These are phyloP conservation scores for Dryococelus australis DNA, from an alignment of 2,888 invertebrate genomes.

Conservation along the genomic window DNA sequence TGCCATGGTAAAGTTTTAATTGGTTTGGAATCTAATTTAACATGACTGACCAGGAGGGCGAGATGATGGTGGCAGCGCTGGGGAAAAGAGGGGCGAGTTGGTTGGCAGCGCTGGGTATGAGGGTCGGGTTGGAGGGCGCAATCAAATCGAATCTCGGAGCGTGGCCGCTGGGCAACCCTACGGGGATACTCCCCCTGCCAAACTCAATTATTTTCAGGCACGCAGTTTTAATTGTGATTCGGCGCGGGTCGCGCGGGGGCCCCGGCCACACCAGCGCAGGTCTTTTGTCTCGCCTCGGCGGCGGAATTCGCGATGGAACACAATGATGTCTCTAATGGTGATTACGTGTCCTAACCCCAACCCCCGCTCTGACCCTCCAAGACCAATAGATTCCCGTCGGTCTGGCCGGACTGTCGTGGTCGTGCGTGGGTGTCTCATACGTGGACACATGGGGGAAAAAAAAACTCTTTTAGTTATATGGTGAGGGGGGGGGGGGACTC, in stretches of 20 bases:
- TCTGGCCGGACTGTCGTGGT: background rate
- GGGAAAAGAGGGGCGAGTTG: slow-evolving; percentile 21
- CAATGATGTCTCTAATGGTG: slow-evolving; percentile 16
- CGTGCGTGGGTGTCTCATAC: background rate
- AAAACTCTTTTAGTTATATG: too few relatives aligned
- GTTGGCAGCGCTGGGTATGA: slow-evolving; percentile 21
- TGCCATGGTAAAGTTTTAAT: slow-evolving; percentile 43
- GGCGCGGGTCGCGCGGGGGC: slow-evolving; percentile 30
- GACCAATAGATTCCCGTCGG: background rate
- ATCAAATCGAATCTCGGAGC: slow-evolving; percentile 32
- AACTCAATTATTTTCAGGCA: slow-evolving; percentile 44
- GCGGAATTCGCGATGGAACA: background rate
- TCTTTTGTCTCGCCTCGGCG: background rate
- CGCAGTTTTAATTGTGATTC: slow-evolving; percentile 45
- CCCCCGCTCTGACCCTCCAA: background rate
- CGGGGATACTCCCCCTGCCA: background rate
- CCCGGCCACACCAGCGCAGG: background rate
- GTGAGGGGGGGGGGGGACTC: too few relatives aligned
- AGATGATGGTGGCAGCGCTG: background rate
- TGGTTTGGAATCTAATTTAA: slow-evolving; percentile 45
- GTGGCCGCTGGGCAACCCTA: slow-evolving; percentile 9
- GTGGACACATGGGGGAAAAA: too few relatives aligned
- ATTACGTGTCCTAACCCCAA: background rate
- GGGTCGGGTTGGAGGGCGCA: background rate
- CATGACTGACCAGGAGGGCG: slow-evolving; percentile 43